Conservation (phyloP, 2,797 vertebrate species). For the Pipistrellus pipistrellus region DNA sequence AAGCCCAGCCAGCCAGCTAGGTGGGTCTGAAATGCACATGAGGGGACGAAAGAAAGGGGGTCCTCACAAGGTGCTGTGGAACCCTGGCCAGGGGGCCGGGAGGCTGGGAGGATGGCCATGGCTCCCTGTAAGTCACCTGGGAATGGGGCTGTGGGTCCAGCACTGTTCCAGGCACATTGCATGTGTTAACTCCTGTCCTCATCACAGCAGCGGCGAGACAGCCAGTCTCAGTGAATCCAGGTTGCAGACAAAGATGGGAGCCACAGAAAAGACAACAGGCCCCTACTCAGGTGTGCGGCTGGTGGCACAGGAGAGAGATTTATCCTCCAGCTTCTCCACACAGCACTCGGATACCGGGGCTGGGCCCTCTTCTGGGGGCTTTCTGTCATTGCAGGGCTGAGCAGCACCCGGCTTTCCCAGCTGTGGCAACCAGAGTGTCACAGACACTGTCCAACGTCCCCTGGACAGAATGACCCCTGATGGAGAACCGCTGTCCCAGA, state of each 20-base stretch:
- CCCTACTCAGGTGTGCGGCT: neutral
- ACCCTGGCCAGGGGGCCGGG: neutral
- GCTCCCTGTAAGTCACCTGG: neutral
- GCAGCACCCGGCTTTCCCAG: neutral
- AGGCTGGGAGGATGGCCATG: too few species aligned
- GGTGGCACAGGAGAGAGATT: neutral
- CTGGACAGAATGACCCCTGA: neutral
- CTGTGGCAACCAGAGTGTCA: neutral
- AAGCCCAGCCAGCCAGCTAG: too few species aligned
- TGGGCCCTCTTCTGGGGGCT: neutral
- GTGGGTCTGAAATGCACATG: neutral
- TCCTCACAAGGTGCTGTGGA: neutral
- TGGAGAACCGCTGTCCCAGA: neutral
- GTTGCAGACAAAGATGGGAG: neutral
- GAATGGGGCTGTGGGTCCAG: neutral
- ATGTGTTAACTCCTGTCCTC: neutral
- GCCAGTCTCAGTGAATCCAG: neutral
- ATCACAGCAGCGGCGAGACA: rapidly evolving
- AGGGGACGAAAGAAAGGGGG: neutral
- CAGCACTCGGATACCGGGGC: neutral
- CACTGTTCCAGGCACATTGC: neutral
- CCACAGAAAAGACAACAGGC: neutral
- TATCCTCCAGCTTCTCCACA: neutral
- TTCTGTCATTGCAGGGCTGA: neutral
- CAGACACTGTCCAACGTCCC: neutral